Evolutionary conservation across 2,113 vertebrate genomes (phyloP).

Genomic region (Hyperoodon ampullatus): DNA sequence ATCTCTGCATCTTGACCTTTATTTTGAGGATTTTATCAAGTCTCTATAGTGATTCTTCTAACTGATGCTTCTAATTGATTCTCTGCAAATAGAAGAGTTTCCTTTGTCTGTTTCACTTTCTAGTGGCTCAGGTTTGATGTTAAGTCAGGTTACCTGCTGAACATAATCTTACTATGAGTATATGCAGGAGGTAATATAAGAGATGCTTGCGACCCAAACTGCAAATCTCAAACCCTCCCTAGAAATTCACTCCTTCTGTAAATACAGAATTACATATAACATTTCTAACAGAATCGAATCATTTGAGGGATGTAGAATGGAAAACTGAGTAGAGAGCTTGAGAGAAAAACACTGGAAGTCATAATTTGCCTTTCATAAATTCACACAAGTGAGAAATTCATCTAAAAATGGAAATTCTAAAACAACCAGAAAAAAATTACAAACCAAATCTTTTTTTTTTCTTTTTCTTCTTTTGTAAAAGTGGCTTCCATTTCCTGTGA

Average conservation of each 20-base stretch:
- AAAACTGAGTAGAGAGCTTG: conserved; percentile 55
- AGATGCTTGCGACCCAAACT: background rate
- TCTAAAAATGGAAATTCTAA: conserved; percentile 73
- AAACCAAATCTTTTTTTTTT: conserved; percentile 53
- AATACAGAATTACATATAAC: background rate
- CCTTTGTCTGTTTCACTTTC: background rate
- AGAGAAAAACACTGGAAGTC: conserved; percentile 69
- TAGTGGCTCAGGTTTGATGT: background rate
- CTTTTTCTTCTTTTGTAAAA: conserved; percentile 52
- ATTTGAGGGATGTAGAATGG: conserved; percentile 48
- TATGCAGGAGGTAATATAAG: background rate
- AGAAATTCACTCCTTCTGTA: conserved; percentile 39
- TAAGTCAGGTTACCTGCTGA: background rate
- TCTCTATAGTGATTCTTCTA: background rate
- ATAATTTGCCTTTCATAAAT: conserved; percentile 74
- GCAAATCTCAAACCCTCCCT: conserved; percentile 29
- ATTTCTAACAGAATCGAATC: conserved; percentile 64
- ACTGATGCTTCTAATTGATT: background rate
- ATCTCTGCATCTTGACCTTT: background rate
- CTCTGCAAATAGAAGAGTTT: background rate
- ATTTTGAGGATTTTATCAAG: background rate
- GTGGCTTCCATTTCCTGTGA: conserved; percentile 44
- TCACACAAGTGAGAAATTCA: conserved; percentile 70
- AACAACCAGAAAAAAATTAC: conserved; percentile 60
- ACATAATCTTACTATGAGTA: conserved; percentile 2